Conservation (phyloP, 2,888 invertebrate species). For the Tinea trinotella region DNA sequence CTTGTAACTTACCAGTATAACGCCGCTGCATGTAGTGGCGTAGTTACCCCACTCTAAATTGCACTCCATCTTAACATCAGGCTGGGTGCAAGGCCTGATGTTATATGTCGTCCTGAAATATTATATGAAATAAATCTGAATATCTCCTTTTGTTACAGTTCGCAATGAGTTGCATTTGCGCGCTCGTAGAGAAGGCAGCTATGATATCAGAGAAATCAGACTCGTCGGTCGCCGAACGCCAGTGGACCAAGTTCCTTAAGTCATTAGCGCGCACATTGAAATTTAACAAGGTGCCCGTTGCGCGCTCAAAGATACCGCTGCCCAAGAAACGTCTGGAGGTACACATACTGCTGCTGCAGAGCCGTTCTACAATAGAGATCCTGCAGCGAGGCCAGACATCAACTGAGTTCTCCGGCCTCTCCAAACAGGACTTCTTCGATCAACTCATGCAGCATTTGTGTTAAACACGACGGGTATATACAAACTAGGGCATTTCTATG, state of each 20-base stretch:
- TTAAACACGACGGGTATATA: slow-evolving; percentile 30
- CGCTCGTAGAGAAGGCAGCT: slow-evolving; percentile 47
- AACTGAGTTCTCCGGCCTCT: slow-evolving; percentile 49
- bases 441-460: slow-evolving; percentile 51
- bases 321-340: slow-evolving; percentile 35
- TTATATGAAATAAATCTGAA: too few relatives aligned
- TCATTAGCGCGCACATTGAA: slow-evolving; percentile 61
- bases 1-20: too few relatives aligned
- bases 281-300: slow-evolving; percentile 40
- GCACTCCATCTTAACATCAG: too few relatives aligned
- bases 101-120: too few relatives aligned
- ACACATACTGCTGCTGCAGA: slow-evolving; percentile 50
- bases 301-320: slow-evolving; percentile 39
- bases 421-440: slow-evolving; percentile 47
- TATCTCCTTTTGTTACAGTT: slow-evolving; percentile 37
- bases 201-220: slow-evolving; percentile 49
- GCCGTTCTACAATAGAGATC: slow-evolving; percentile 53
- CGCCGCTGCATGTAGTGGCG: too few relatives aligned
- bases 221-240: slow-evolving; percentile 54
- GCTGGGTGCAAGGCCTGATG: too few relatives aligned
- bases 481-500: background rate
- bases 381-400: slow-evolving; percentile 48
- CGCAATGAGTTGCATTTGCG: slow-evolving; percentile 52
- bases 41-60: too few relatives aligned
- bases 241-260: slow-evolving; percentile 71